Evolutionary conservation across 1,140 invertebrate genomes (phyloP), one percentile per base, ranked within the genome.

Genomic region (Eueides isabella): DNA sequence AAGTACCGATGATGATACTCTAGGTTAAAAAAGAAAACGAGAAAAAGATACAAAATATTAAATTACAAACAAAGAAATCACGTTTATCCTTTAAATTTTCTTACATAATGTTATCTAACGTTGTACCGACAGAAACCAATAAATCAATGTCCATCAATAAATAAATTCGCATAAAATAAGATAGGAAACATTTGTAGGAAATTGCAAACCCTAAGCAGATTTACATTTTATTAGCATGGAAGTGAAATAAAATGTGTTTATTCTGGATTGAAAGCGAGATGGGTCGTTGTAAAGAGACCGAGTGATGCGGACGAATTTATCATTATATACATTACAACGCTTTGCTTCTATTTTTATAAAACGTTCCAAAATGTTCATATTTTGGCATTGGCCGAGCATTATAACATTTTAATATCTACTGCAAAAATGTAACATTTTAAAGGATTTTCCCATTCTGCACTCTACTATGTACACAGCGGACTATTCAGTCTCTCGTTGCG

Each of bases 221-320:
- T 88, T 90, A 78, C 88, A 88, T 90, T 90, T 87, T 90, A 90
- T 88, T 87, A 87, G 85, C 85, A 85, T 88, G 86, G 82, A 83
- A 83, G 83, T 80, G 72, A 86, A 87, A 90, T 90, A 90, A 90
- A 90, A 88, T 90, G 86, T 88, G 86, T 90, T 90, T 90, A 90
- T 88, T 87, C 71, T 86, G 81, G 79, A 77, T 84, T 82, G 83
- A 80, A 83, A 84, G 79, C 81, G 86, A 83, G 82, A 68, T 55
- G 67, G 67, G 44, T 61, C 67, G 44, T 44, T 68, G 67, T 89
- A 85, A 87, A 83, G 80, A 88, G 82, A 86, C 85, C 77, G 81
- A 85, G 80, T 78, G 78, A 73, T 77, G 77, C 80, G 73, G 76
- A 82, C 82, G 79, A 82, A 75, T 48, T 48, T 48, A 48, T 48